Percentiles rank a stretch among this genome's conserved stretches.
Evolutionary conservation across 2,888 invertebrate species (phyloP).

Genomic region (Aporophyla nigra): DNA sequence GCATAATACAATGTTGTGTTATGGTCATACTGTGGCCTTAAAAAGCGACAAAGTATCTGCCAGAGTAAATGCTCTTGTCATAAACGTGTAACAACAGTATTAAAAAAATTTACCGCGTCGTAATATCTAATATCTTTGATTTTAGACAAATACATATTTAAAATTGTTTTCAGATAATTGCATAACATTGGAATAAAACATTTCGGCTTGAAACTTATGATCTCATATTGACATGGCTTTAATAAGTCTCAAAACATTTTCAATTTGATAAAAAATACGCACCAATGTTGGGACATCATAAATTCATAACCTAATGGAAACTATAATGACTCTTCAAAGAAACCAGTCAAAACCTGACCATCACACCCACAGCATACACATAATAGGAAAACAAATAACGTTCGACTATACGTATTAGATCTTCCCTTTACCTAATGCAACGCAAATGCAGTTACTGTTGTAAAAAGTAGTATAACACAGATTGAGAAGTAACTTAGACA

Average conservation of each 20-base stretch:
- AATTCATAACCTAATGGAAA: not conserved
- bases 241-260: not conserved
- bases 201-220: not conserved
- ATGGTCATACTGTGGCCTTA: conserved; percentile 25
- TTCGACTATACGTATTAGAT: conserved; percentile 22
- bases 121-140: too few relatives aligned
- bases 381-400: conserved; percentile 43
- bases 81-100: not conserved
- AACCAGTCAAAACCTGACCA: conserved; percentile 17
- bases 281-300: not conserved
- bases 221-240: not conserved
- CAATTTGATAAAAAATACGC: not conserved
- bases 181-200: conserved; percentile 7
- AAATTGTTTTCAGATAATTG: not conserved
- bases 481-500: conserved; percentile 29
- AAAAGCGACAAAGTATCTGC: not conserved
- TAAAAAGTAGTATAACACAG: not conserved
- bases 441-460: not conserved
- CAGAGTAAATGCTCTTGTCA: conserved; percentile 11
- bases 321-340: conserved; percentile 9
- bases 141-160: too few relatives aligned
- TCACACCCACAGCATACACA: not conserved
- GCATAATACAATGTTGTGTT: conserved; percentile 45
- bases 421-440: conserved; percentile 30
- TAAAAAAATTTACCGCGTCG: not conserved